Percentiles rank a stretch among this genome's conserved stretches.
phyloP scores from a whole-genome alignment of 2,797 vertebrate genomes.

The Sebastes taczanowskii region DNA sequence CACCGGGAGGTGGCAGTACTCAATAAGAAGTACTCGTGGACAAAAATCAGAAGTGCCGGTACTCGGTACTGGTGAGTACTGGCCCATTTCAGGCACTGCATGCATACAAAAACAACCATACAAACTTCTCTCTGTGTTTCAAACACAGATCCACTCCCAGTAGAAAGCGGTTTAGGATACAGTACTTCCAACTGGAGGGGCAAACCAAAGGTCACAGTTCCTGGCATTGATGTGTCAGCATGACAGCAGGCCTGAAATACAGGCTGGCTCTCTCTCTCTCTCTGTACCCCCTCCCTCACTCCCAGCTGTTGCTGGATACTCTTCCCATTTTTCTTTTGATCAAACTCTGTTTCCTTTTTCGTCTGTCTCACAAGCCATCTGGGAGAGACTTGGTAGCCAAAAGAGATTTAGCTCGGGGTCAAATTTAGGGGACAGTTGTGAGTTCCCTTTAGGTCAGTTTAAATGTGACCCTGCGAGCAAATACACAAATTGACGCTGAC shows the following conservation, averaged over 20 bases:
- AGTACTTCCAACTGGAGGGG: slow-evolving; percentile 37
- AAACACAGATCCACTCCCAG: not conserved
- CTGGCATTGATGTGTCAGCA: slow-evolving; percentile 77
- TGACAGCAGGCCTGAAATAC: slow-evolving; percentile 73
- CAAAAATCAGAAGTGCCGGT: too few species aligned
- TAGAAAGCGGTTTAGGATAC: slow-evolving; percentile 22
- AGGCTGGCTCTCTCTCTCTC: slow-evolving; percentile 24
- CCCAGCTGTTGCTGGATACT: slow-evolving; percentile 73
- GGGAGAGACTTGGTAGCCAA: slow-evolving; percentile 17
- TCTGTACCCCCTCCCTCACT: slow-evolving; percentile 16
- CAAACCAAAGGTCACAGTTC: slow-evolving; percentile 78
- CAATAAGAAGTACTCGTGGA: too few species aligned
- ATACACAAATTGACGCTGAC: slow-evolving; percentile 47
- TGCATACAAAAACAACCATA: not conserved
- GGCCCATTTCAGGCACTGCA: too few species aligned
- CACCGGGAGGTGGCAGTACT: too few species aligned
- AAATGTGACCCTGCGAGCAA: slow-evolving; percentile 26
- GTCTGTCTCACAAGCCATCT: slow-evolving; percentile 44
- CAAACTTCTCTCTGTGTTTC: not conserved
- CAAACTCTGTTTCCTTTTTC: slow-evolving; percentile 62
- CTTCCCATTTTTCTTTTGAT: slow-evolving; percentile 72
- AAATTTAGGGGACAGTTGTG: slow-evolving; percentile 29
- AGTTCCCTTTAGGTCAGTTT: slow-evolving; percentile 32
- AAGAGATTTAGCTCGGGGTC: slow-evolving; percentile 18
- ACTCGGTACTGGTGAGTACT: too few species aligned